Percentiles rank a stretch among this genome's conserved stretches.
Conservation (phyloP, 2,113 vertebrate species). For the Cyanoramphus novaezelandiae region DNA sequence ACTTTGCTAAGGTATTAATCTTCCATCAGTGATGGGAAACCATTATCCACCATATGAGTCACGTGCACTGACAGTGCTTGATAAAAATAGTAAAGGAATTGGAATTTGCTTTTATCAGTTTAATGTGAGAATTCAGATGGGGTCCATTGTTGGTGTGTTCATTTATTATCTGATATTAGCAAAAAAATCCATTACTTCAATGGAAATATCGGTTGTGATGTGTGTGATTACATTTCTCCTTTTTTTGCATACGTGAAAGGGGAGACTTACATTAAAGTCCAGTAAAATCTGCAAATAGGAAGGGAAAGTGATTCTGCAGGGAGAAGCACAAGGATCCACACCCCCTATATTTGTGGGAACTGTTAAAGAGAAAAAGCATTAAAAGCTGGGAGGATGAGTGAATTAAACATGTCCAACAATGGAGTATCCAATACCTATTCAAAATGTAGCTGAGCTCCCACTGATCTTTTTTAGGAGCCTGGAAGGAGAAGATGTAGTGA, state of each 20-base stretch:
- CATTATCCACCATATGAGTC: background rate
- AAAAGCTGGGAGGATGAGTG: background rate
- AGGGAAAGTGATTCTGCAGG: background rate
- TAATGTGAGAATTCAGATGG: background rate
- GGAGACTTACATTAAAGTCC: background rate
- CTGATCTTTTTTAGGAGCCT: background rate
- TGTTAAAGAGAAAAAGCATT: background rate
- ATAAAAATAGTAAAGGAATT: background rate
- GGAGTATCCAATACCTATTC: background rate
- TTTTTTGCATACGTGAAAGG: background rate
- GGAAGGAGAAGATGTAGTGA: background rate
- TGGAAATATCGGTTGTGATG: background rate
- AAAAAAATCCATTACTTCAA: conserved; percentile 4
- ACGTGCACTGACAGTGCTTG: background rate
- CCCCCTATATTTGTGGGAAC: background rate
- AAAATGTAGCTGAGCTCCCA: background rate
- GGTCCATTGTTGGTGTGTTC: background rate
- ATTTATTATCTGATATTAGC: conserved; percentile 15
- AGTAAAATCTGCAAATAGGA: background rate
- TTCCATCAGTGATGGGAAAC: background rate
- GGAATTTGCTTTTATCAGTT: background rate
- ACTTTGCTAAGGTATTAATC: conserved; percentile 5
- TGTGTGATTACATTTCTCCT: background rate
- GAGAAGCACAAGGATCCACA: background rate
- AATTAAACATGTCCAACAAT: background rate